phyloP scores from a whole-genome alignment of 2,797 vertebrate genomes.

The Chloroceryle amazona region DNA sequence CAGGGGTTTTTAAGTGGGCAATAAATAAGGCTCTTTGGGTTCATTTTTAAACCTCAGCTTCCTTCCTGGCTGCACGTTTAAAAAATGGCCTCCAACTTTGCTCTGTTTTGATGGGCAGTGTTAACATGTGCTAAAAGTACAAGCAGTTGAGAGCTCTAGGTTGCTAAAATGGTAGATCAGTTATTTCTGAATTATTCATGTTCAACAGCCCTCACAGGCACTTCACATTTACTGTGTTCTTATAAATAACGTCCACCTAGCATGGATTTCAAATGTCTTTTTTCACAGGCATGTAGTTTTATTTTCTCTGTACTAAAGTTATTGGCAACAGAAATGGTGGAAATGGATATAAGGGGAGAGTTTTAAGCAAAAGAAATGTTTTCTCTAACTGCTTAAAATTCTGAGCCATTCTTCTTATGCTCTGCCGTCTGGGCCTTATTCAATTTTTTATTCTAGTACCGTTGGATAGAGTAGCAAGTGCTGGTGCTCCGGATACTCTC shows the following conservation, averaged over 20 bases:
- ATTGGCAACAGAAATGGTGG: neutral
- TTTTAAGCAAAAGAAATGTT: neutral
- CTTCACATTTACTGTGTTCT: fast-evolving
- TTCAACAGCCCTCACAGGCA: neutral
- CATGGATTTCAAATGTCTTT: neutral
- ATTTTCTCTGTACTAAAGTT: neutral
- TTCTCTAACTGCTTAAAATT: neutral
- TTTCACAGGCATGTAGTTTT: neutral
- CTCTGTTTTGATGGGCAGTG: neutral
- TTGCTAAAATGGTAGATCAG: neutral
- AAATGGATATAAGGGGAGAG: neutral
- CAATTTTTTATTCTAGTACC: neutral
- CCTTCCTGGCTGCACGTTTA: fast-evolving
- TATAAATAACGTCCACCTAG: neutral
- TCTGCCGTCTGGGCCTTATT: neutral
- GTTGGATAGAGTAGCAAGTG: neutral
- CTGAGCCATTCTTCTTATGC: neutral
- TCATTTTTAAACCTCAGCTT: neutral
- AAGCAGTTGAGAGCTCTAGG: neutral
- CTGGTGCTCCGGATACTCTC: neutral
- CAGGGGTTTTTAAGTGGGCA: neutral
- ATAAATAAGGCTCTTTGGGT: neutral
- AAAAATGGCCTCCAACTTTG: neutral
- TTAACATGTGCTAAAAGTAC: neutral
- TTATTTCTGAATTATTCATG: neutral